Evolutionary conservation across 2,888 invertebrate species (phyloP).

Genomic region (Geophilus truncorum): DNA sequence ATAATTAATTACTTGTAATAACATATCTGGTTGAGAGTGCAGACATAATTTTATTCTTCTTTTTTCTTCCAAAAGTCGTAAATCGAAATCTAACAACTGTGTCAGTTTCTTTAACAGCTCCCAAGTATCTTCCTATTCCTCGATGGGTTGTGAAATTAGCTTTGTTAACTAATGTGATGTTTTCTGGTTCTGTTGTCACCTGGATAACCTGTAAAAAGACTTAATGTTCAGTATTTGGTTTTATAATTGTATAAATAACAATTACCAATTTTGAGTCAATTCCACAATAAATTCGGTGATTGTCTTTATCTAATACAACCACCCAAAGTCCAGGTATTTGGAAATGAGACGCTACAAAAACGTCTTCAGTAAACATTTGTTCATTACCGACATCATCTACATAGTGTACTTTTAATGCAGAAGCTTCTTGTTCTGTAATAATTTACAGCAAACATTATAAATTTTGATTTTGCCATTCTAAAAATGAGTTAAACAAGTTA

Average conservation of each 20-base stretch:
- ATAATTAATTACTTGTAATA: neutral
- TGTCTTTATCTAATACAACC: neutral
- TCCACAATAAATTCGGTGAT: neutral
- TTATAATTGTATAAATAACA: no score
- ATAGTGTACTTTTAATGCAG: no score
- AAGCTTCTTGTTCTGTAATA: no score
- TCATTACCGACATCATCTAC: no score
- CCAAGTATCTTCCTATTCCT: neutral
- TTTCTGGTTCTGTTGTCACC: neutral
- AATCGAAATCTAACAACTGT: neutral
- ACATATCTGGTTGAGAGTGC: neutral
- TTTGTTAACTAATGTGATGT: no score
- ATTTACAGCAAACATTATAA: no score
- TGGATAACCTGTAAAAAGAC: neutral
- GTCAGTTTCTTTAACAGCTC: neutral
- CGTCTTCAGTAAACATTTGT: no score
- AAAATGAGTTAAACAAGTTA: no score
- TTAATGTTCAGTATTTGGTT: no score
- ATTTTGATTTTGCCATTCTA: no score
- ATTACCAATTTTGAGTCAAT: neutral
- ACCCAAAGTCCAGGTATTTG: neutral
- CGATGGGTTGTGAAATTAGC: neutral
- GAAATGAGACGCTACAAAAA: neutral
- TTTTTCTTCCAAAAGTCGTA: neutral
- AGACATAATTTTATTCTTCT: neutral